phyloP scores from a whole-genome alignment of 1,140 invertebrate genomes.

The Scaptomyza pallida region DNA sequence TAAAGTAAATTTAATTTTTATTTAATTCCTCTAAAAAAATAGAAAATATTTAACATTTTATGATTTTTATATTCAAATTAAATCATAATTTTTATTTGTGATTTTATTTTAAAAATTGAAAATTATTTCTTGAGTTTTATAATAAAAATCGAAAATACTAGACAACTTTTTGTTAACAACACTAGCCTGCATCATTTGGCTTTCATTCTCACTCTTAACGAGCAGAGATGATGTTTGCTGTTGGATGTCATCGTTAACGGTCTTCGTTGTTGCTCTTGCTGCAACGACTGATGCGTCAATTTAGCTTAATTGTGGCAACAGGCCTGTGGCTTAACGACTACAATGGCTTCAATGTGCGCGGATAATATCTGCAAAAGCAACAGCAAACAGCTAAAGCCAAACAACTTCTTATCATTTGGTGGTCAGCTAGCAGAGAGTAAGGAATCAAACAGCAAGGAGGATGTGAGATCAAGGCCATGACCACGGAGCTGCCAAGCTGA shows the following conservation, averaged over 20 bases:
- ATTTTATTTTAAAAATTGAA: no score
- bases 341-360: conserved; percentile 6
- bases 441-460: neutral
- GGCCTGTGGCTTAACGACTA: conserved; percentile 28
- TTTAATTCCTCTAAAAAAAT: no score
- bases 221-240: conserved; percentile 22
- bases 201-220: neutral
- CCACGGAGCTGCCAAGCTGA: conserved; percentile 3
- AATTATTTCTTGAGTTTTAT: no score
- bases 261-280: conserved; percentile 3
- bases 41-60: no score
- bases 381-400: neutral
- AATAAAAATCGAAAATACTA: no score
- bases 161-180: neutral
- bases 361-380: conserved; percentile 3
- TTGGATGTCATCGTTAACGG: conserved; percentile 44
- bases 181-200: neutral
- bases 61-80: no score
- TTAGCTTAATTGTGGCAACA: conserved; percentile 70
- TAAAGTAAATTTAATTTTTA: neutral
- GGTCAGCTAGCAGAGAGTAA: neutral
- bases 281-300: conserved; percentile 57
- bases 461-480: conserved; percentile 16
- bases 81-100: no score
- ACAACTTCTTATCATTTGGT: conserved; percentile 11